Conservation (phyloP, 2,888 invertebrate species). For the Eupithecia abbreviata region DNA sequence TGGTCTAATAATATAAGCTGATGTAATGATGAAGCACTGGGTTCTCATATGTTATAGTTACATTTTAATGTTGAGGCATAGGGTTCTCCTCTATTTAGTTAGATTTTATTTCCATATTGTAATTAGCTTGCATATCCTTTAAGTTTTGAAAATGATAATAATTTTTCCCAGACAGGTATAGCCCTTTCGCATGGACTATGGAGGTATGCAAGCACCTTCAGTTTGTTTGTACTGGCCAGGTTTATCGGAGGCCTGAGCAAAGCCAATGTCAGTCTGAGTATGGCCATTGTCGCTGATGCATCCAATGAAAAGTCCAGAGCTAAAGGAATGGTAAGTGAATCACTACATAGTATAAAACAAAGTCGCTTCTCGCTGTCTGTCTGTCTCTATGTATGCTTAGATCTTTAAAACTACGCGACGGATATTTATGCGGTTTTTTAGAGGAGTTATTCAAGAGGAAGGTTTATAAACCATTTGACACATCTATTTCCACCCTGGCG, state of each 20-base stretch:
- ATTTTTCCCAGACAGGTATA: constrained; percentile 89
- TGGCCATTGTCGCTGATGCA: constrained; percentile 97
- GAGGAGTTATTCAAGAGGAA: too few relatives aligned
- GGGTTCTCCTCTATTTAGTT: too few relatives aligned
- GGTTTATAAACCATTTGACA: too few relatives aligned
- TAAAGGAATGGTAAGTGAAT: constrained; percentile 91
- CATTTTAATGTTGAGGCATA: neutral
- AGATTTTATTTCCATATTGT: too few relatives aligned
- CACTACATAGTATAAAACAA: too few relatives aligned
- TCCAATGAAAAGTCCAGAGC: constrained; percentile 93
- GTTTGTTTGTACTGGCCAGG: constrained; percentile 95
- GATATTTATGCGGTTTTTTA: too few relatives aligned
- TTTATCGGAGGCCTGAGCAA: constrained; percentile 97
- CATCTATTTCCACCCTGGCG: too few relatives aligned
- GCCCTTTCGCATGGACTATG: constrained; percentile 93
- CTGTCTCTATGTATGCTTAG: too few relatives aligned
- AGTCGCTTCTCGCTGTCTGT: too few relatives aligned
- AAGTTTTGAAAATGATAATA: neutral
- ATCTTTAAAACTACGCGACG: too few relatives aligned
- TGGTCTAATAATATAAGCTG: too few relatives aligned
- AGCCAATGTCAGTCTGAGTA: constrained; percentile 97
- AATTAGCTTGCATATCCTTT: neutral
- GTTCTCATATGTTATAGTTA: too few relatives aligned
- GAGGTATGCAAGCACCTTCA: constrained; percentile 94
- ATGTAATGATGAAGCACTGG: neutral